Evolutionary conservation across 1,140 invertebrate genomes (phyloP), one percentile per base, ranked within the genome.

Genomic region (Prorops nasuta): DNA sequence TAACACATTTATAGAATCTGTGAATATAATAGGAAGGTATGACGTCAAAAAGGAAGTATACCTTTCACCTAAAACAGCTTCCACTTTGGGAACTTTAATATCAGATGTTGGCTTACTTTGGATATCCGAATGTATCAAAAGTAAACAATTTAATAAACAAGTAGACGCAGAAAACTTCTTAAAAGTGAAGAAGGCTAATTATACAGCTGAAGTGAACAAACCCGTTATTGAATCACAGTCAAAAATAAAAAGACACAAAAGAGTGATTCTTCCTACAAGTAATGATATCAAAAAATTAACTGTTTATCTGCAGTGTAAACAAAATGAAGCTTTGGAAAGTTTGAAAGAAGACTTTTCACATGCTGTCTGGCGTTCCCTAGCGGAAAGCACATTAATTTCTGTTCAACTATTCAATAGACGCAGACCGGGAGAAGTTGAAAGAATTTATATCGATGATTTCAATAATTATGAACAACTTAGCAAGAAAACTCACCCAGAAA

Each of bases 101-200:
- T 12, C 6, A 28, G 6, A 28, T 6, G 24, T 28, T 7, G 24
- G 6, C 6, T 12, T 6, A 17, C 14, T 40, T 3, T 17, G n/a
- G 4, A 17, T 17, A 3, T 16, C 12, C 14, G 38, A 40, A 12
- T 19, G 12, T 20, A 12, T 40, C 8, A 40, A 40, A 18, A 6
- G 4, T 37, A 28, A 3, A 22, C 39, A 28, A 2, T 1, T 6
- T 16, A 36, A 51, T 3, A 18, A 21, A 3, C n/a, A 42, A 22
- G 1, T 6, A 34, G 15, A 37, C 20, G 34, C 36, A 6, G 47
- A 54, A 41, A 35, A 51, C 20, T 58, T 54, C 24, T 37, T 51
- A 15, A 54, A 54, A 45, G 12, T 54, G 2, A 24, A 50, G 1
- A 21, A 19, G 21, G 15, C 14, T 1, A 51, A 58, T 24, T 58